Percentiles rank a stretch among this genome's conserved stretches.
Conservation (phyloP, 1,140 invertebrate genomes). For the Acromyrmex echinatior region DNA sequence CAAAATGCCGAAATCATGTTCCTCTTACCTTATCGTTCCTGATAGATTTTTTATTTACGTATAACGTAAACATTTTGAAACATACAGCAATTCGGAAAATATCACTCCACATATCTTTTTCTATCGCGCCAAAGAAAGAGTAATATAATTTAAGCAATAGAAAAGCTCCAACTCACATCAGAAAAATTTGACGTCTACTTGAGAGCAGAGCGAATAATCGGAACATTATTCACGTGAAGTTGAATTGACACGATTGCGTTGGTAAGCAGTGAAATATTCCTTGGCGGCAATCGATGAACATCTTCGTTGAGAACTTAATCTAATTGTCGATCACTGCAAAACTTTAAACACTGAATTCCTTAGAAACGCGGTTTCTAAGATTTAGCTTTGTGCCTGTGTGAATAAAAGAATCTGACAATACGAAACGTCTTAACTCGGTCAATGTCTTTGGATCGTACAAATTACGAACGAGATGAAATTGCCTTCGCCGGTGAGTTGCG, state of each 20-base stretch:
- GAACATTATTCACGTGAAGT: background rate
- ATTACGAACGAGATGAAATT: conserved; percentile 56
- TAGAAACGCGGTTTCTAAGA: background rate
- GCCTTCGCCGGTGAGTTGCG: background rate
- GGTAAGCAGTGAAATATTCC: background rate
- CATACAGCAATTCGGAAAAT: background rate
- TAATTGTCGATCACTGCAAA: conserved; percentile 10
- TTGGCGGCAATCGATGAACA: background rate
- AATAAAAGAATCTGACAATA: background rate
- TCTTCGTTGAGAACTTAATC: background rate
- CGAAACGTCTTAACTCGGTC: conserved; percentile 23
- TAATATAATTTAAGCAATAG: conserved; percentile 1
- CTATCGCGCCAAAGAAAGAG: background rate
- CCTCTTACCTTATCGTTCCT: background rate
- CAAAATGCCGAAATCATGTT: background rate
- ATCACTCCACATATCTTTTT: background rate
- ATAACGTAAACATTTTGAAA: conserved; percentile 12
- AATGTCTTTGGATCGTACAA: conserved; percentile 36
- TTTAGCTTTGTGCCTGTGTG: conserved; percentile 30
- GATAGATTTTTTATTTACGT: background rate
- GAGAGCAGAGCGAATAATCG: background rate
- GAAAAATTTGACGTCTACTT: background rate
- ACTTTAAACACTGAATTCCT: conserved; percentile 3
- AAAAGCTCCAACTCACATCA: background rate
- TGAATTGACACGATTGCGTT: background rate